These are phyloP conservation scores for Harpalus rubripes DNA, from an alignment of 2,888 invertebrate genomes.

Conservation along the genomic window DNA sequence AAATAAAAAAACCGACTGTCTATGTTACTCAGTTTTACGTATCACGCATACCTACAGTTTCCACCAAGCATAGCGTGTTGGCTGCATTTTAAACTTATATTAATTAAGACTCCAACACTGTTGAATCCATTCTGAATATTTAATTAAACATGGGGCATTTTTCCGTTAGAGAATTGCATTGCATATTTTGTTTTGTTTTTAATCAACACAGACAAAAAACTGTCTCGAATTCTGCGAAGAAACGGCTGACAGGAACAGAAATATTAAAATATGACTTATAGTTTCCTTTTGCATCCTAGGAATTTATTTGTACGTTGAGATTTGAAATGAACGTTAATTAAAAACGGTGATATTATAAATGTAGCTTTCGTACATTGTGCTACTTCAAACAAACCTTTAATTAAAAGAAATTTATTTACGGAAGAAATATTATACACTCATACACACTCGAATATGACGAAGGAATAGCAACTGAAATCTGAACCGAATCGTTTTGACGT, in stretches of 20 bases:
- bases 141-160: constrained; percentile 54
- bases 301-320: constrained; percentile 52
- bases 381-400: constrained; percentile 35
- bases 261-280: constrained; percentile 63
- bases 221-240: constrained; percentile 58
- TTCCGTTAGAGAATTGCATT: constrained; percentile 37
- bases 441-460: background rate
- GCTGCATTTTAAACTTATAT: background rate
- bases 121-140: constrained; percentile 27
- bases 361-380: constrained; percentile 29
- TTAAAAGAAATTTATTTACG: constrained; percentile 50
- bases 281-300: constrained; percentile 48
- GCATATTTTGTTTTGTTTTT: constrained; percentile 58
- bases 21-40: background rate
- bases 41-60: constrained; percentile 13
- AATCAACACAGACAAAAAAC: constrained; percentile 62
- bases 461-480: background rate
- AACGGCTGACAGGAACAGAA: constrained; percentile 40
- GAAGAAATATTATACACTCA: background rate
- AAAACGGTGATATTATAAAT: constrained; percentile 49
- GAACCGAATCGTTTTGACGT: background rate
- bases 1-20: constrained; percentile 17
- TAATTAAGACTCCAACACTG: constrained; percentile 48
- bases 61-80: constrained; percentile 32
- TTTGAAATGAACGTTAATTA: constrained; percentile 55